Conservation (phyloP, 2,888 invertebrate genomes). For the Morpho achilles region DNA sequence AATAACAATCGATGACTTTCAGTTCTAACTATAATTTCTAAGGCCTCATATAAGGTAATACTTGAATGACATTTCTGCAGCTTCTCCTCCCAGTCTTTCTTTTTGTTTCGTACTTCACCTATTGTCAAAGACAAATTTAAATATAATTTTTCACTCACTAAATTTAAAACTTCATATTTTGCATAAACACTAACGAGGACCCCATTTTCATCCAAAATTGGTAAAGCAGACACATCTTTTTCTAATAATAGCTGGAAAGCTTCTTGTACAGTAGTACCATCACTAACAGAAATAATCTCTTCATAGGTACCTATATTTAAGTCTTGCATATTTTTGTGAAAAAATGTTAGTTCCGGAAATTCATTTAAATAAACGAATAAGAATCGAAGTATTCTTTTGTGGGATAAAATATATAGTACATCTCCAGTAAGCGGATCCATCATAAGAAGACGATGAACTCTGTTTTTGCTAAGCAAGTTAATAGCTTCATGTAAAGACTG, state of each 20-base stretch:
- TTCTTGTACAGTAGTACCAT: slow-evolving; percentile 60
- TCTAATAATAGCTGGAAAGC: slow-evolving; percentile 67
- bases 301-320: slow-evolving; percentile 71
- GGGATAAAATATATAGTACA: slow-evolving; percentile 68
- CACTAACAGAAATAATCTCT: slow-evolving; percentile 62
- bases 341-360: slow-evolving; percentile 72
- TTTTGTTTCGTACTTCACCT: slow-evolving; percentile 90
- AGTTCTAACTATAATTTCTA: slow-evolving; percentile 94
- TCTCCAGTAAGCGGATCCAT: slow-evolving; percentile 64
- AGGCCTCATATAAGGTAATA: slow-evolving; percentile 90
- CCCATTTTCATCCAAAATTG: slow-evolving; percentile 63
- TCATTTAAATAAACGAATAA: slow-evolving; percentile 72
- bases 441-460: slow-evolving; percentile 67
- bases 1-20: slow-evolving; percentile 83
- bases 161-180: slow-evolving; percentile 81
- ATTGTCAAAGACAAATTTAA: slow-evolving; percentile 92
- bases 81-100: slow-evolving; percentile 95
- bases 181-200: slow-evolving; percentile 68
- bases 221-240: slow-evolving; percentile 70
- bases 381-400: slow-evolving; percentile 70
- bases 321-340: slow-evolving; percentile 63
- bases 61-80: slow-evolving; percentile 92
- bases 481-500: slow-evolving; percentile 72
- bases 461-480: slow-evolving; percentile 63
- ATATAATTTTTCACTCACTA: slow-evolving; percentile 95